phyloP scores from a whole-genome alignment of 1,140 invertebrate genomes.

The Andrena cerasifolii region DNA sequence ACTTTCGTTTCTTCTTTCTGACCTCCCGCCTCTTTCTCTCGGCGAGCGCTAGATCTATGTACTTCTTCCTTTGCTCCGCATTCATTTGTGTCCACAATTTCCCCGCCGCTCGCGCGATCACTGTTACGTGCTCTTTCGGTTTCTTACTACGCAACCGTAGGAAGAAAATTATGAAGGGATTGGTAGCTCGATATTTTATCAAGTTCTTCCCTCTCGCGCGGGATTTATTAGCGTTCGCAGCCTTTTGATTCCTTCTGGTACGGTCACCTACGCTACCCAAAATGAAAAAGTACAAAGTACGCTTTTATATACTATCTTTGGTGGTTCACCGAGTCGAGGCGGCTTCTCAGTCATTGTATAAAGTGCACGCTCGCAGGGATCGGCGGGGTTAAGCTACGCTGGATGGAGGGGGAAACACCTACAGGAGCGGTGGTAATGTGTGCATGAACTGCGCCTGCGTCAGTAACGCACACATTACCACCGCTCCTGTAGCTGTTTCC shows the following conservation, averaged over 20 bases:
- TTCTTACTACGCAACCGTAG: conserved; percentile 71
- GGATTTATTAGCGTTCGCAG: not conserved
- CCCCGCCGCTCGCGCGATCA: conserved; percentile 74
- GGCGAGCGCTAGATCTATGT: conserved; percentile 74
- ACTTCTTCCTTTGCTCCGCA: conserved; percentile 73
- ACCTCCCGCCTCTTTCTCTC: conserved; percentile 72
- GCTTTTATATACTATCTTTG: conserved; percentile 43
- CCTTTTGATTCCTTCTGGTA: conserved; percentile 14
- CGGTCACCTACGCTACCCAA: conserved; percentile 74
- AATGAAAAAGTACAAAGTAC: conserved; percentile 65
- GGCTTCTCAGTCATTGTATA: not conserved
- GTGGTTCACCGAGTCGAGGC: not conserved
- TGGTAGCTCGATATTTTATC: conserved; percentile 59
- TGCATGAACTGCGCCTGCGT: too few relatives aligned
- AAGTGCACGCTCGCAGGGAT: not conserved
- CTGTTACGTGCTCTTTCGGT: conserved; percentile 70
- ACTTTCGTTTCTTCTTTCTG: conserved; percentile 36
- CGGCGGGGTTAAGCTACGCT: too few relatives aligned
- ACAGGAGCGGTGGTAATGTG: too few relatives aligned
- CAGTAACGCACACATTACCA: too few relatives aligned
- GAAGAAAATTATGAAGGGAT: conserved; percentile 78
- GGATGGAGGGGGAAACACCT: too few relatives aligned
- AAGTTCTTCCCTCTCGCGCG: not conserved
- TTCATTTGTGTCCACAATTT: conserved; percentile 74
- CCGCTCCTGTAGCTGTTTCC: too few relatives aligned